phyloP scores from a whole-genome alignment of 2,888 invertebrate genomes.

The Drosophila limbata region DNA sequence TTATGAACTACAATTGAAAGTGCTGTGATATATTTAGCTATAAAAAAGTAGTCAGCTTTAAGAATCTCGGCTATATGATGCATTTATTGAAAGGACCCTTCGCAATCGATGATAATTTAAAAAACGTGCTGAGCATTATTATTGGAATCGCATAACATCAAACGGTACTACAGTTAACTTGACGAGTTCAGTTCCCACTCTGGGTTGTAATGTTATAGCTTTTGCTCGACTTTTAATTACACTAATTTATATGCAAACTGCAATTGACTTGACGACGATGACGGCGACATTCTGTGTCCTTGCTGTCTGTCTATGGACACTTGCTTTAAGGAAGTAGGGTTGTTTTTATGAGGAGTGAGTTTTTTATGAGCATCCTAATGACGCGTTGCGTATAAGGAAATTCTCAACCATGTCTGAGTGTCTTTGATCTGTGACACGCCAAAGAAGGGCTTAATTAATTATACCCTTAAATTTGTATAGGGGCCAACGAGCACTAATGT shows the following conservation, averaged over 20 bases:
- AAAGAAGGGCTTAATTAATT: constrained; percentile 42
- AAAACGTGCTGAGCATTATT: constrained; percentile 37
- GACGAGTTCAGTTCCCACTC: constrained; percentile 31
- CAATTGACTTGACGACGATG: constrained; percentile 42
- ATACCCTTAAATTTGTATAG: constrained; percentile 30
- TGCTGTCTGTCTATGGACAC: constrained; percentile 1
- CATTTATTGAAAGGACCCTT: background rate
- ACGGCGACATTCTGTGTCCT: background rate
- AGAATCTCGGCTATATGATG: background rate
- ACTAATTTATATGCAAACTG: constrained; percentile 69
- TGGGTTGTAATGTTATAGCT: constrained; percentile 44
- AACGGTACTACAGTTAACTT: constrained; percentile 22
- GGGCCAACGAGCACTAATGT: background rate
- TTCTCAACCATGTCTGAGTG: constrained; percentile 1
- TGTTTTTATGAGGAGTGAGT: constrained; percentile 17
- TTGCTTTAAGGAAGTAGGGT: background rate
- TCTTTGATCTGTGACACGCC: constrained; percentile 30
- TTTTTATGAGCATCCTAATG: constrained; percentile 36
- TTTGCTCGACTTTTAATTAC: constrained; percentile 67
- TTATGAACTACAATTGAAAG: constrained; percentile 9
- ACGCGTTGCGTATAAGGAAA: constrained; percentile 18
- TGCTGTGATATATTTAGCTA: constrained; percentile 38
- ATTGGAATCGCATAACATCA: constrained; percentile 41
- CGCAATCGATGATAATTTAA: background rate
- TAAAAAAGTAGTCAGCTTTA: background rate